phyloP scores from a whole-genome alignment of 2,797 vertebrate genomes.

The Lycodopsis pacificus region DNA sequence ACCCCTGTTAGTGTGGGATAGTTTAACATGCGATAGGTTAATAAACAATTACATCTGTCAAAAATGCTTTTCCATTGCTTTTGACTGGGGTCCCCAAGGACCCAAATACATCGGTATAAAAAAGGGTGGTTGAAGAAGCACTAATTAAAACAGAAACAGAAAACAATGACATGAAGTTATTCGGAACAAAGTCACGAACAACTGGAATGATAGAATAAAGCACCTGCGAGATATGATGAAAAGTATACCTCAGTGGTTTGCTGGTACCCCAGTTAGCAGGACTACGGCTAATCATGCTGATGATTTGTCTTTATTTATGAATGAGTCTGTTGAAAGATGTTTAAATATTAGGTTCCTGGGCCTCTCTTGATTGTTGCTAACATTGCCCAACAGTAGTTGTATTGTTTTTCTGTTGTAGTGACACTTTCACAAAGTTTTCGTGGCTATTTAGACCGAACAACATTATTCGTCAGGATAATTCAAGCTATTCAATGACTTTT shows the following conservation, averaged over 20 bases:
- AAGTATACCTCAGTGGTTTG: background rate
- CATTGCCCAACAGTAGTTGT: background rate
- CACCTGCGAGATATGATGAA: background rate
- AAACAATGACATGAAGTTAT: background rate
- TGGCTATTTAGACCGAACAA: background rate
- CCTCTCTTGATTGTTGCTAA: conserved; percentile 13
- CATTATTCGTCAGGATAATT: background rate
- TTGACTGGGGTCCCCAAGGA: background rate
- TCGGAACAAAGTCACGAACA: background rate
- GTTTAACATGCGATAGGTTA: background rate
- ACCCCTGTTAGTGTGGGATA: background rate
- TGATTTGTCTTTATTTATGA: conserved; percentile 62
- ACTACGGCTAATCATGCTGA: conserved; percentile 36
- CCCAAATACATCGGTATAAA: background rate
- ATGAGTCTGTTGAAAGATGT: conserved; percentile 56
- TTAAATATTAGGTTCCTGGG: conserved; percentile 47
- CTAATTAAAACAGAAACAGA: background rate
- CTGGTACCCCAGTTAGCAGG: background rate
- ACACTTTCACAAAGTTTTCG: background rate
- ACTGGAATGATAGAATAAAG: background rate
- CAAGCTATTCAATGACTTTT: background rate
- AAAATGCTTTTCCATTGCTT: background rate
- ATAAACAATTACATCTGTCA: background rate
- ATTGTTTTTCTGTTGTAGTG: background rate
- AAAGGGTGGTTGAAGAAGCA: background rate